Base-by-base conservation (phyloP, 2,797 vertebrate species). In the Spondyliosoma cantharus region DNA sequence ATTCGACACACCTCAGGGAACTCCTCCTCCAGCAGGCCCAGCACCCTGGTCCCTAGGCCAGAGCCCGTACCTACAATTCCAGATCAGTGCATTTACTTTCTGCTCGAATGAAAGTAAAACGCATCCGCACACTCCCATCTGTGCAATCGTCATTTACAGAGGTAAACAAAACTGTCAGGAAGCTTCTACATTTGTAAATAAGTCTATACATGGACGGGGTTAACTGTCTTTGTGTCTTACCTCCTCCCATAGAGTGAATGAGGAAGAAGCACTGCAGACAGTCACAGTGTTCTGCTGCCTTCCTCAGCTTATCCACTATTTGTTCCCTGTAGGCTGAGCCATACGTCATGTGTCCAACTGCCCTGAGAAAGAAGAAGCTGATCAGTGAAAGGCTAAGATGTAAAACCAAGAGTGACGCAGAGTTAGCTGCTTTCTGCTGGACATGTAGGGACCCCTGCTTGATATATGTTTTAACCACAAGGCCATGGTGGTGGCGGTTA, bases 161-260 rank as follows among this genome's bases (percentile, higher is more conserved):
- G n/a, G 9, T 27, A 48, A 45, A 15, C 4, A 13, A 14, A 14
- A 11, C 8, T 20, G 9, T 57, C n/a, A 22, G 0, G 29, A 12
- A 52, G 20, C 7, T 46, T 37, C n/a, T 76, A 46, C 12, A 59
- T 25, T 19, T 5, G 25, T 50, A 14, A 53, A 5, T 48, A 12
- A 11, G 15, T n/a, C 20, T 11, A 19, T 25, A 46, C 6, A 64
- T 24, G 2, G n/a, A 29, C 22, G 42, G 5, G 17, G 7, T 61
- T n/a, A 2, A 20, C 3, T 12, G n/a, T 63, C 22, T 14, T 19
- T 8, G 58, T 20, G 20, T 4, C 93, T 95, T 91, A 99, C 98
- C 98, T 94, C 98, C 98, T 92, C 98, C 98, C 98, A 99, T 98
- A 14, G 98, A 99, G 91, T 99, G 97, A 87, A 99, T 96, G 69